Evolutionary conservation across 2,797 vertebrate genomes (phyloP), one percentile per base, ranked within the genome.

Genomic region (Hybognathus amarus): DNA sequence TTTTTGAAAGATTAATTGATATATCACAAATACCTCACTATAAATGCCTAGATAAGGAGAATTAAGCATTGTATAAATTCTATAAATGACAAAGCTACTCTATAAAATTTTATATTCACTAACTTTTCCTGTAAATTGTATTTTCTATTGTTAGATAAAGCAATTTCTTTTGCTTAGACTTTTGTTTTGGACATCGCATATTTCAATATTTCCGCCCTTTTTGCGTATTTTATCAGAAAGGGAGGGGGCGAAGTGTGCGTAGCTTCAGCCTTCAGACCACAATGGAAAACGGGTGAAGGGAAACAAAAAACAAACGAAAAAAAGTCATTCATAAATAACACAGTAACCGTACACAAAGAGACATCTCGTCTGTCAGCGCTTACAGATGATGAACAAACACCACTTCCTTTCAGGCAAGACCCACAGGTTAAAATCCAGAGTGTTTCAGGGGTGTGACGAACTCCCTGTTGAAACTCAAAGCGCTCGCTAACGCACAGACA

Each of bases 301-400:
- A 68, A 86, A 80, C 73, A 88, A 89, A 89, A 59, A 83, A 33
- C 30, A 88, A 87, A n/a, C n/a, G n/a, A n/a, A n/a, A n/a, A 89
- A 36, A 50, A 63, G 11, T 27, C 15, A 56, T 40, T 50, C 63
- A 91, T 91, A 93, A 92, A 92, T 90, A 92, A 92, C 73, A 85
- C 81, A 63, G 87, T 88, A 87, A 73, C 85, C 83, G 73, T 85
- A 88, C 56, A 36, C 18, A 42, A 89, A 56, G 77, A 36, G 71
- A 61, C 84, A 87, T 84, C 75, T 77, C 71, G 33, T 81, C 80
- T 52, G 12, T 64, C 84, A 79, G n/a, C 79, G 83, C 76, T 77
- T 67, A 80, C 78, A 74, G 18, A 87, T 38, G 18, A 59, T 64
- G 73, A 45, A 76, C 77, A 84, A 77, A 79, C 89, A 18, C 50